Evolutionary conservation across 2,888 invertebrate genomes (phyloP).

Genomic region (Orchesellides sinensis): DNA sequence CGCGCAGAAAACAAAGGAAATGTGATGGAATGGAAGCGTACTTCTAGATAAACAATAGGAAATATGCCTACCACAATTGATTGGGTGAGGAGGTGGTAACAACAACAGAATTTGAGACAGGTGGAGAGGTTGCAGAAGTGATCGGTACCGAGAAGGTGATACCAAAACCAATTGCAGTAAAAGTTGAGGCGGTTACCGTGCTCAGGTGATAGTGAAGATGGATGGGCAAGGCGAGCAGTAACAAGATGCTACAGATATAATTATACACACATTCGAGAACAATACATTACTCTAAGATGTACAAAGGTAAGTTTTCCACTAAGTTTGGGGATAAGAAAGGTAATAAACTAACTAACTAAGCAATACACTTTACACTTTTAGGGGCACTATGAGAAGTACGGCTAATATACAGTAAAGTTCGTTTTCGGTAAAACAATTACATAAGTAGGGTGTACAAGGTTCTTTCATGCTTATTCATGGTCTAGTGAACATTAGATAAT

Average conservation of each 20-base stretch:
- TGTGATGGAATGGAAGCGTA: conserved; percentile 38
- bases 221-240: conserved; percentile 66
- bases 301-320: background rate
- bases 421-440: too few relatives aligned
- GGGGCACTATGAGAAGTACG: too few relatives aligned
- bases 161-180: conserved; percentile 66
- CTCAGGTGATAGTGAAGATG: conserved; percentile 67
- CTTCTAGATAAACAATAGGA: conserved; percentile 47
- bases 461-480: too few relatives aligned
- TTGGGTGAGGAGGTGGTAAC: conserved; percentile 67
- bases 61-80: conserved; percentile 71
- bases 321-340: background rate
- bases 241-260: conserved; percentile 64
- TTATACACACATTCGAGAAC: conserved; percentile 35
- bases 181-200: conserved; percentile 65
- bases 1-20: conserved; percentile 21
- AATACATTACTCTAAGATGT: background rate
- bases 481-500: too few relatives aligned
- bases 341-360: background rate
- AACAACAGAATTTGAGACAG: conserved; percentile 69
- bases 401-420: too few relatives aligned
- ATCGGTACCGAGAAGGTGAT: conserved; percentile 64
- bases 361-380: too few relatives aligned
- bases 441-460: too few relatives aligned
- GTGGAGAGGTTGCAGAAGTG: conserved; percentile 60